phyloP scores from a whole-genome alignment of 2,797 vertebrate genomes.

The Premnoplex brunnescens region DNA sequence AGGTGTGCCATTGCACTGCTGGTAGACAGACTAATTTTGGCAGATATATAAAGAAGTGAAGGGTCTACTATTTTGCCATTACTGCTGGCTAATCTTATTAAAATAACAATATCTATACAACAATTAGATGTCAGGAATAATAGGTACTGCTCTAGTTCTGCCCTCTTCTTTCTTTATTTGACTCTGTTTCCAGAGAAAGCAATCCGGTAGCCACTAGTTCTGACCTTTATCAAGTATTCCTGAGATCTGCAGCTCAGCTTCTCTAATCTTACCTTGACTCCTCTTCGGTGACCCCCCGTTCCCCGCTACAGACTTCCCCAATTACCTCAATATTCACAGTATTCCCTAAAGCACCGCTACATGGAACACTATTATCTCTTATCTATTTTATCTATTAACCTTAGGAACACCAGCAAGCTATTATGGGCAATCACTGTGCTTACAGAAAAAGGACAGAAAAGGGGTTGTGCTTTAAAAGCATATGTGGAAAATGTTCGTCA shows the following conservation, averaged over 20 bases:
- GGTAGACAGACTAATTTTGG: background rate
- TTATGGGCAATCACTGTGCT: background rate
- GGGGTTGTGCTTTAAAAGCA: background rate
- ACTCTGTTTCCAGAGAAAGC: background rate
- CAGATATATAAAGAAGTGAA: background rate
- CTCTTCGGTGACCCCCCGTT: background rate
- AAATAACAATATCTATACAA: constrained; percentile 5
- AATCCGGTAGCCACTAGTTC: background rate
- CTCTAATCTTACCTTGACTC: constrained; percentile 40
- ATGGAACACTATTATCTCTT: constrained; percentile 26
- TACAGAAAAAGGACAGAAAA: background rate
- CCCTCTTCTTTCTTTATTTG: background rate
- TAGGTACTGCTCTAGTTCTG: background rate
- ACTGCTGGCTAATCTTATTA: constrained; percentile 1
- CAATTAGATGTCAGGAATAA: constrained; percentile 34
- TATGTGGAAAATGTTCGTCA: background rate
- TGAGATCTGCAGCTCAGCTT: constrained; percentile 9
- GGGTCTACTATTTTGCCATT: background rate
- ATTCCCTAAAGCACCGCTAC: constrained; percentile 32
- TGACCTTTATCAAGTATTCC: constrained; percentile 26
- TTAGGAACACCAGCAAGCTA: background rate
- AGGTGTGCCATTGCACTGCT: background rate
- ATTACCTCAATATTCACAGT: constrained; percentile 44
- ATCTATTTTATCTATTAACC: constrained; percentile 53
- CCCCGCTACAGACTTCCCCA: constrained; percentile 5